These are phyloP conservation scores for Halictus quadricinctus DNA, from an alignment of 2,888 invertebrate genomes.

Conservation along the genomic window DNA sequence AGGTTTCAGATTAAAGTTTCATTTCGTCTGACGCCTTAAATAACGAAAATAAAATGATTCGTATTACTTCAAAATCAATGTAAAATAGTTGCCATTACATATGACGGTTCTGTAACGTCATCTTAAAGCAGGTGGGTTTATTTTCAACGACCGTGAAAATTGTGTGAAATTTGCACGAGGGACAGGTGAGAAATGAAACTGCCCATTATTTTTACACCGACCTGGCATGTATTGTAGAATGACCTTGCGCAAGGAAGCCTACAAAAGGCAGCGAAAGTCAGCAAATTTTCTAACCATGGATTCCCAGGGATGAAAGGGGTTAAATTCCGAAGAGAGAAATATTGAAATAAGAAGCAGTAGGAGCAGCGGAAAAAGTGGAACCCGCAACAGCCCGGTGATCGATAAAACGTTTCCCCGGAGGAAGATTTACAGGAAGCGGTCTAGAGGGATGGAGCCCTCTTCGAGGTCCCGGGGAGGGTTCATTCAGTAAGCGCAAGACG, in stretches of 20 bases:
- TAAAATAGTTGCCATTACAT: too few species aligned
- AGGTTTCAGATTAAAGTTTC: too few species aligned
- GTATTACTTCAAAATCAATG: too few species aligned
- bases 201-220: not conserved
- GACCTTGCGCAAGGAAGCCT: not conserved
- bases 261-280: not conserved
- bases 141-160: not conserved
- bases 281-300: not conserved
- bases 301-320: not conserved
- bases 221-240: not conserved
- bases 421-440: slow-evolving; percentile 19
- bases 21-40: too few species aligned
- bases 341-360: not conserved
- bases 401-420: not conserved
- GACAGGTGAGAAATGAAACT: not conserved
- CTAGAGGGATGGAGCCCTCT: not conserved
- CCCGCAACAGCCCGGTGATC: not conserved
- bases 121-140: not conserved
- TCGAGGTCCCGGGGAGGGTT: not conserved
- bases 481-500: slow-evolving; percentile 6
- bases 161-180: too few species aligned
- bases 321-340: not conserved
- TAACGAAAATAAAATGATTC: too few species aligned
- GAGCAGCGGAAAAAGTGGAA: not conserved
- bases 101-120: not conserved